These are phyloP conservation scores for Thryonomys swinderianus DNA, from an alignment of 2,113 vertebrate genomes.

Conservation along the genomic window DNA sequence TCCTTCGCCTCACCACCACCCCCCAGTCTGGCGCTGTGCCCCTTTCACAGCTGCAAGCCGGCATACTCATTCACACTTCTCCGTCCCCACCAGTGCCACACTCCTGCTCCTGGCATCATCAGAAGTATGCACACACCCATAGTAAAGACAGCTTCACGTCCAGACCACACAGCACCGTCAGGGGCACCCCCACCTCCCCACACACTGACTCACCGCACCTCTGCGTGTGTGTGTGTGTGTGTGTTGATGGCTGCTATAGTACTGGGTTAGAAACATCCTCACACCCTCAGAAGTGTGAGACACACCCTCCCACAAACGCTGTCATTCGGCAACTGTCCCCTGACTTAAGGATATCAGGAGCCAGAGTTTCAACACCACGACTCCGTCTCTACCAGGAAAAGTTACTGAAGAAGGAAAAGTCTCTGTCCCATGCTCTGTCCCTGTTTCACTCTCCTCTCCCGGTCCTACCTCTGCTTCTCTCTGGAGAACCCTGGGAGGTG, in stretches of 20 bases:
- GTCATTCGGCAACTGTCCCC: conserved; percentile 50
- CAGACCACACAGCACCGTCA: conserved; percentile 54
- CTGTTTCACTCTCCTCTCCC: conserved; percentile 20
- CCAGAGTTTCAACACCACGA: background rate
- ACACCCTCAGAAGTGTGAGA: conserved; percentile 75
- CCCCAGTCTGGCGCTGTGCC: conserved; percentile 47
- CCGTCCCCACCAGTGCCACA: background rate
- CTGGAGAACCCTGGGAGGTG: background rate
- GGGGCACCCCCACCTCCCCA: conserved; percentile 55
- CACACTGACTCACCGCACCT: conserved; percentile 77
- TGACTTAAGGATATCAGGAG: conserved; percentile 18
- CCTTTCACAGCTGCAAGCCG: conserved; percentile 59
- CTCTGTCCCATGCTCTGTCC: background rate
- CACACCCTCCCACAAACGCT: conserved; percentile 68
- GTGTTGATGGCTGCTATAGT: conserved; percentile 24
- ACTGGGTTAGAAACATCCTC: conserved; percentile 66
- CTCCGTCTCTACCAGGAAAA: conserved; percentile 9
- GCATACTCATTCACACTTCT: conserved; percentile 65
- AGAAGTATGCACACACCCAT: background rate
- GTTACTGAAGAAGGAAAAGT: conserved; percentile 34
- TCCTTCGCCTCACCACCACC: background rate
- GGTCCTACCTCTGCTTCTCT: background rate
- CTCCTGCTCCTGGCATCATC: conserved; percentile 3
- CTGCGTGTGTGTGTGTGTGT: too few species aligned
- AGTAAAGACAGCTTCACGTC: conserved; percentile 57